phyloP scores from a whole-genome alignment of 2,888 invertebrate species.

The Matsumyia berberina region DNA sequence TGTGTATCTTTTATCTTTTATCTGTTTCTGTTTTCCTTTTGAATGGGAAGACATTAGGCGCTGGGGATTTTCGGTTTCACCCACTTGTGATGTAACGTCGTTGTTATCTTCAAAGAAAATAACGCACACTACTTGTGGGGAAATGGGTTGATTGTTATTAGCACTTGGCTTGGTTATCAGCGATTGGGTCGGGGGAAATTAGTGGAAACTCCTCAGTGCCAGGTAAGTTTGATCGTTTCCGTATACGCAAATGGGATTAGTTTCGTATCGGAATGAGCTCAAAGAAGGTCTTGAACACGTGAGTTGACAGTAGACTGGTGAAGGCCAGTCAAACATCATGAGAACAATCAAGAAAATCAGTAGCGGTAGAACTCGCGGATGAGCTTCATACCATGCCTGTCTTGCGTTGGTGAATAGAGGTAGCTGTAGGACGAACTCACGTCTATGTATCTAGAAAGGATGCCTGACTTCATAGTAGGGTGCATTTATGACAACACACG shows the following conservation, averaged over 20 bases:
- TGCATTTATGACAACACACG: too few relatives aligned
- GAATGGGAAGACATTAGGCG: not conserved
- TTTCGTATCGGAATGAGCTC: too few relatives aligned
- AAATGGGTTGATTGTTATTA: constrained; percentile 7
- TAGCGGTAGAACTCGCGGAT: too few relatives aligned
- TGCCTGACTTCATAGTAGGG: too few relatives aligned
- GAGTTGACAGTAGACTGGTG: too few relatives aligned
- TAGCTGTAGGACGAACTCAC: too few relatives aligned
- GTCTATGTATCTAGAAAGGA: too few relatives aligned
- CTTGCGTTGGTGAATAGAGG: too few relatives aligned
- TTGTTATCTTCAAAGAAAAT: constrained; percentile 5
- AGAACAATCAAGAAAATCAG: too few relatives aligned
- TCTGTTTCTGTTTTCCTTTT: not conserved
- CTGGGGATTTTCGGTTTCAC: not conserved
- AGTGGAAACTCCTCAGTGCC: constrained; percentile 2
- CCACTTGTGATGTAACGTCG: not conserved
- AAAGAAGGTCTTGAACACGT: too few relatives aligned
- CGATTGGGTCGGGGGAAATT: not conserved
- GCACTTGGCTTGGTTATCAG: not conserved
- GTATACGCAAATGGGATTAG: not conserved
- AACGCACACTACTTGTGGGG: not conserved
- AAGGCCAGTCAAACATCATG: too few relatives aligned
- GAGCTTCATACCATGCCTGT: too few relatives aligned
- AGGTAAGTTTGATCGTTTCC: not conserved
- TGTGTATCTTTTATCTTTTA: constrained; percentile 21